Evolutionary conservation across 2,888 invertebrate species (phyloP).

Genomic region (Pycnomerus fuliginosus): DNA sequence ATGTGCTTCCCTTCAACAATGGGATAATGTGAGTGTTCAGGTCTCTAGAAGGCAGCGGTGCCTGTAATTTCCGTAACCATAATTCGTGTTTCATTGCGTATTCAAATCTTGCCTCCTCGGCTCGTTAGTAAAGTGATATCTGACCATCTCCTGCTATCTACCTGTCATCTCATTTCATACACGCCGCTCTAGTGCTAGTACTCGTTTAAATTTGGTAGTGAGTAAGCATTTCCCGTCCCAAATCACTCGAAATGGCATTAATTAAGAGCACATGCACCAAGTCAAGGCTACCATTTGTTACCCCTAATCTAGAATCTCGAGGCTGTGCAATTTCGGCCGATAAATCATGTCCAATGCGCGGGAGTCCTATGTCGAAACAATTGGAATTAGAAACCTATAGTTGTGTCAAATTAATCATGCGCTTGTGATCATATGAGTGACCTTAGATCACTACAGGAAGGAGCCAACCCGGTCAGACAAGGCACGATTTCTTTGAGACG

Average conservation of each 20-base stretch:
- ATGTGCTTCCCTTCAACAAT: too few relatives aligned
- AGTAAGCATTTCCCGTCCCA: slow-evolving; percentile 12
- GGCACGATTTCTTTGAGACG: slow-evolving; percentile 26
- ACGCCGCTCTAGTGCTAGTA: slow-evolving; percentile 27
- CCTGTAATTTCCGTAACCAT: too few relatives aligned
- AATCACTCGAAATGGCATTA: slow-evolving; percentile 14
- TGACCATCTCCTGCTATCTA: slow-evolving; percentile 31
- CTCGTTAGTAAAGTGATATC: slow-evolving; percentile 34
- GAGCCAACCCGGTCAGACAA: slow-evolving; percentile 38
- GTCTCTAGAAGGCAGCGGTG: too few relatives aligned
- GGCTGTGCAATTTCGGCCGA: slow-evolving; percentile 9
- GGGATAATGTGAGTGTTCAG: too few relatives aligned
- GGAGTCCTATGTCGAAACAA: slow-evolving; percentile 25
- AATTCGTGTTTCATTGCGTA: slow-evolving; percentile 34
- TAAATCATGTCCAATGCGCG: slow-evolving; percentile 26
- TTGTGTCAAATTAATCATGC: slow-evolving; percentile 32
- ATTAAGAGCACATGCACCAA: slow-evolving; percentile 12
- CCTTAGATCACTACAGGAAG: slow-evolving; percentile 34
- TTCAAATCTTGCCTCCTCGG: slow-evolving; percentile 32
- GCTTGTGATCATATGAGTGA: slow-evolving; percentile 29
- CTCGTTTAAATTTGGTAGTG: slow-evolving; percentile 11
- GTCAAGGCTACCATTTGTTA: slow-evolving; percentile 15
- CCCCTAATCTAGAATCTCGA: slow-evolving; percentile 11
- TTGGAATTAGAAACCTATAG: slow-evolving; percentile 15
- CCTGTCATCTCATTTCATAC: slow-evolving; percentile 34